Conservation (phyloP, 2,797 vertebrate species). For the Columba guinea region DNA sequence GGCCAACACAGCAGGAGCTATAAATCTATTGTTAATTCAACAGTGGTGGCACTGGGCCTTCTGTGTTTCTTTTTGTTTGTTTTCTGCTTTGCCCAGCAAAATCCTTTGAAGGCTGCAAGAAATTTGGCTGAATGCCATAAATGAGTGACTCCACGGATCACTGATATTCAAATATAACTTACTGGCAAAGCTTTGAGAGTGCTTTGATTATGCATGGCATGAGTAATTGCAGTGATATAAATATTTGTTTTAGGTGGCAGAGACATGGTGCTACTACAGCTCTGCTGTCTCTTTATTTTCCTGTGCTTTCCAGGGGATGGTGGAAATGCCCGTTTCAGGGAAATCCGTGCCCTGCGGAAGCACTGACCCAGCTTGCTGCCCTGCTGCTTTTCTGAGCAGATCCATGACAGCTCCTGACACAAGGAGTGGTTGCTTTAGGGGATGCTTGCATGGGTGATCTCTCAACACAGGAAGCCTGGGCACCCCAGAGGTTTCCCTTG, state of each 20-base stretch:
- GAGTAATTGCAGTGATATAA: background rate
- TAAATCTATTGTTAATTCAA: background rate
- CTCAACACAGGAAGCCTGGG: background rate
- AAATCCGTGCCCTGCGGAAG: background rate
- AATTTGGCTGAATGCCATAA: background rate
- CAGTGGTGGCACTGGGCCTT: background rate
- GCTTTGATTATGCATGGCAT: background rate
- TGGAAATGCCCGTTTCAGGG: background rate
- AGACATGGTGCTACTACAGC: background rate
- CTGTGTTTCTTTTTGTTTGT: background rate
- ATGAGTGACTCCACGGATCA: background rate
- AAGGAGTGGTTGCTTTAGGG: background rate
- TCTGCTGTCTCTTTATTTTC: background rate
- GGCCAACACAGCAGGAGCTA: background rate
- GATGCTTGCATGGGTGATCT: background rate
- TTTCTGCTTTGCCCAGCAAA: background rate
- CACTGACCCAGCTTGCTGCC: background rate
- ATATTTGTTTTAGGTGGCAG: background rate
- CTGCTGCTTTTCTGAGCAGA: background rate
- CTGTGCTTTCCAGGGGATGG: background rate
- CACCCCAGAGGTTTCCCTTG: background rate
- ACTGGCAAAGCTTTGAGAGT: background rate
- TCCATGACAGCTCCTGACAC: background rate
- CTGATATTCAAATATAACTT: background rate
- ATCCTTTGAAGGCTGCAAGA: background rate